phyloP scores from a whole-genome alignment of 2,888 invertebrate genomes.

The Morpho helenor region DNA sequence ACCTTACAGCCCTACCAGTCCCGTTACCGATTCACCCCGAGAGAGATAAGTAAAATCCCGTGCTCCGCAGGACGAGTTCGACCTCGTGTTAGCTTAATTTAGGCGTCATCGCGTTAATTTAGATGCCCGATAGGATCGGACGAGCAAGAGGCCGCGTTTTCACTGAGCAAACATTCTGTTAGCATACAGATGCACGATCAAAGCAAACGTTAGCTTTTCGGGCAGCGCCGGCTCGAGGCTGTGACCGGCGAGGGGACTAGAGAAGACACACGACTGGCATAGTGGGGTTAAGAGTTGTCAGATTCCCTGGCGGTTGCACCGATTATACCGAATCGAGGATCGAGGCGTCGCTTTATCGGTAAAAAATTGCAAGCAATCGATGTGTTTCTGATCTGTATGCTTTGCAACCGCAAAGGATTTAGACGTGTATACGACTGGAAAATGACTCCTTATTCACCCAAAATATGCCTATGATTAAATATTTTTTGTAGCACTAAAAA shows the following conservation, averaged over 20 bases:
- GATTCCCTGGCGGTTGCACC: not conserved
- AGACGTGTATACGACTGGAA: too few relatives aligned
- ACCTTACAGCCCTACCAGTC: not conserved
- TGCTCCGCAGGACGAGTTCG: constrained; percentile 15
- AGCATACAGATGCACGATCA: constrained; percentile 31
- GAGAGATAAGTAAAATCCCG: constrained; percentile 20
- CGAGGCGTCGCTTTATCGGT: too few relatives aligned
- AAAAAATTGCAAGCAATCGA: too few relatives aligned
- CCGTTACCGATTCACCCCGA: too few relatives aligned
- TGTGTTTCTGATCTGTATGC: too few relatives aligned
- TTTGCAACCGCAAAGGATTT: too few relatives aligned
- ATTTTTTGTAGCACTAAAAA: too few relatives aligned
- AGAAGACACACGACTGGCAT: constrained; percentile 22
- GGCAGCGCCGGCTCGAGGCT: constrained; percentile 33
- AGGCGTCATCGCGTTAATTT: constrained; percentile 6
- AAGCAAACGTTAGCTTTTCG: constrained; percentile 32
- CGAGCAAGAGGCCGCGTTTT: constrained; percentile 29
- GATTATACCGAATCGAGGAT: too few relatives aligned
- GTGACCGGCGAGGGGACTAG: constrained; percentile 33
- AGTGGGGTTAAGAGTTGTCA: not conserved
- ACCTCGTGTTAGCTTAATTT: not conserved
- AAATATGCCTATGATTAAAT: too few relatives aligned
- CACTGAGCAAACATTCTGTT: constrained; percentile 30
- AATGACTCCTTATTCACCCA: too few relatives aligned
- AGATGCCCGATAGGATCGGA: not conserved